phyloP scores from a whole-genome alignment of 2,888 invertebrate genomes.

The Drepanosiphum platanoidis region DNA sequence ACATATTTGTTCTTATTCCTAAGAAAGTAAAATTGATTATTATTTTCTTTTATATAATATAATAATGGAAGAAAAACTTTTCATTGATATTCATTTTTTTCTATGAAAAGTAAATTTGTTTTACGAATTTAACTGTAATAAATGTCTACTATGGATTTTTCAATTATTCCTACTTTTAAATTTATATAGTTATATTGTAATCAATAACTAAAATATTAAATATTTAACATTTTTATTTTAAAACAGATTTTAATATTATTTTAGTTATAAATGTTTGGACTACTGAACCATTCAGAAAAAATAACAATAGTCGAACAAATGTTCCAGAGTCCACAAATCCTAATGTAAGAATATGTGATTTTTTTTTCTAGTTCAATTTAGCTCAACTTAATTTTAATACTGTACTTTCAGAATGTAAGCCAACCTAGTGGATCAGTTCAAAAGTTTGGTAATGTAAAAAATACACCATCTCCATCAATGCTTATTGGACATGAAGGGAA shows the following conservation, averaged over 20 bases:
- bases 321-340: slow-evolving; percentile 15
- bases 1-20: too few relatives aligned
- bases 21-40: too few relatives aligned
- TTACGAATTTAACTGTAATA: too few relatives aligned
- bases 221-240: too few relatives aligned
- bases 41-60: too few relatives aligned
- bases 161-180: too few relatives aligned
- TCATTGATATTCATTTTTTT: too few relatives aligned
- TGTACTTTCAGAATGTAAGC: slow-evolving; percentile 64
- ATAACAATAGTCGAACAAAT: slow-evolving; percentile 65
- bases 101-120: too few relatives aligned
- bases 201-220: too few relatives aligned
- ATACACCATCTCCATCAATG: slow-evolving; percentile 73
- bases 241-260: slow-evolving; percentile 66
- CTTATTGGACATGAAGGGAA: slow-evolving; percentile 83
- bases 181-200: too few relatives aligned
- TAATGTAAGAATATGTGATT: slow-evolving; percentile 24
- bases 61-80: too few relatives aligned
- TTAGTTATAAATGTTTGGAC: slow-evolving; percentile 90
- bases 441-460: slow-evolving; percentile 81
- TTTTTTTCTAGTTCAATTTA: background rate
- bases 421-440: slow-evolving; percentile 70
- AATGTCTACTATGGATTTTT: too few relatives aligned
- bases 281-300: slow-evolving; percentile 75
- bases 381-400: slow-evolving; percentile 11